Base-by-base conservation (phyloP, 2,888 invertebrate genomes). In the Ptychoptera albimana region DNA sequence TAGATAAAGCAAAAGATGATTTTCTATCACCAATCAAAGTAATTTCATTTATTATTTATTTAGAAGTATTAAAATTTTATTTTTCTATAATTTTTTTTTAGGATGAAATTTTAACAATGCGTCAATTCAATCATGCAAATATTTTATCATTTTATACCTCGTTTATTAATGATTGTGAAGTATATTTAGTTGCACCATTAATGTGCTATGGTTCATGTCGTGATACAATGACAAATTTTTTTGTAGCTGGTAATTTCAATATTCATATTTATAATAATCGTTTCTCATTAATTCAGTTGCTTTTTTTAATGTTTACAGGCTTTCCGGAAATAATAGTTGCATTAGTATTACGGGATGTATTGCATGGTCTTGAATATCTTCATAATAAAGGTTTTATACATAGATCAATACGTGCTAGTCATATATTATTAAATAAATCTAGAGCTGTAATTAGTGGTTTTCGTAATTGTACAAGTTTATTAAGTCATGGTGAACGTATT, bases 141-240 rank as follows among this genome's bases (percentile, higher is more conserved):
- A 74, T 92, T 44, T 68, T 88, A 37, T 77, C 79, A 23, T 81
- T 82, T 58, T 66, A 79, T 51, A 77, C 79, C 31, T 75, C 83
- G 4, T 91, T 89, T 64, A 81, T 88, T 1, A 71, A 74, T 46
- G 79, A 78, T n/a, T 73, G 74, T 37, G 81, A 86, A 59, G 69
- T 92, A 31, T 85, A 80, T 63, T 74, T 84, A 7, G 75, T 89
- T 12, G 79, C 82, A 51, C 89, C 89, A 0, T 69, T 87, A 9
- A 84, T 88, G 82, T 80, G 77, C 23, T 85, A 79, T 58, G 85
- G 89, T 3, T 89, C 89, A 1, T 85, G 87, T 56, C 72, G 79
- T 47, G 83, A 87, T 59, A 72, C 89, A 50, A 69, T 91, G 8
- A 72, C 74, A 54, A 76, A 77, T 51, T 81, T 83, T 65, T 92